phyloP scores from a whole-genome alignment of 2,888 invertebrate species.

The Archips xylosteana region DNA sequence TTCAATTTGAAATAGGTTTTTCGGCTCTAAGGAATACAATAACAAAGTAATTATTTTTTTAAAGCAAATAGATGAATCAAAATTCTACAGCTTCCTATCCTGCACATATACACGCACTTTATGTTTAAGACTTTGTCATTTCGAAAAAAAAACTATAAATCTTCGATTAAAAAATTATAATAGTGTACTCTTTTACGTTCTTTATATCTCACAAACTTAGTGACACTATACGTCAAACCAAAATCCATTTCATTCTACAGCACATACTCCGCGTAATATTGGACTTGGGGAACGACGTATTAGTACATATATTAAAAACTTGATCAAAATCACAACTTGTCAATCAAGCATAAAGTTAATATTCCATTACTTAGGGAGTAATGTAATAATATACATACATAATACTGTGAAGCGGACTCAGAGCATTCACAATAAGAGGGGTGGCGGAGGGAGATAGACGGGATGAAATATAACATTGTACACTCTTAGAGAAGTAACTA shows the following conservation, averaged over 20 bases:
- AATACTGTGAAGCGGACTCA: neutral
- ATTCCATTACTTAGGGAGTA: constrained; percentile 12
- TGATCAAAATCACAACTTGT: constrained; percentile 8
- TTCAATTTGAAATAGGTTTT: too few species aligned
- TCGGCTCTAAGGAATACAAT: too few species aligned
- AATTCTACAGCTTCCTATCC: too few species aligned
- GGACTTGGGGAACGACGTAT: neutral
- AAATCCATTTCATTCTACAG: neutral
- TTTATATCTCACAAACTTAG: too few species aligned
- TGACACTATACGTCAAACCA: too few species aligned
- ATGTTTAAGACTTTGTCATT: too few species aligned
- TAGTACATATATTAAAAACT: neutral
- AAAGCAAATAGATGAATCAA: too few species aligned
- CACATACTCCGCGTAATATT: neutral
- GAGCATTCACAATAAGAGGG: constrained; percentile 5
- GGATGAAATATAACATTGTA: neutral
- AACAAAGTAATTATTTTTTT: too few species aligned
- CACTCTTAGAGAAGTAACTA: constrained; percentile 2
- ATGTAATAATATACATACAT: constrained; percentile 11
- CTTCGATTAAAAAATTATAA: too few species aligned
- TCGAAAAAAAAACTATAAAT: too few species aligned
- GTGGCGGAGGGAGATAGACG: neutral
- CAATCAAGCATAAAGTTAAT: constrained; percentile 2
- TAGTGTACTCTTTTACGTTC: too few species aligned
- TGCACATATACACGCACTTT: too few species aligned